phyloP scores from a whole-genome alignment of 30 jellyfish, hydroid and myxozoan species.

The Pelagia noctiluca region DNA sequence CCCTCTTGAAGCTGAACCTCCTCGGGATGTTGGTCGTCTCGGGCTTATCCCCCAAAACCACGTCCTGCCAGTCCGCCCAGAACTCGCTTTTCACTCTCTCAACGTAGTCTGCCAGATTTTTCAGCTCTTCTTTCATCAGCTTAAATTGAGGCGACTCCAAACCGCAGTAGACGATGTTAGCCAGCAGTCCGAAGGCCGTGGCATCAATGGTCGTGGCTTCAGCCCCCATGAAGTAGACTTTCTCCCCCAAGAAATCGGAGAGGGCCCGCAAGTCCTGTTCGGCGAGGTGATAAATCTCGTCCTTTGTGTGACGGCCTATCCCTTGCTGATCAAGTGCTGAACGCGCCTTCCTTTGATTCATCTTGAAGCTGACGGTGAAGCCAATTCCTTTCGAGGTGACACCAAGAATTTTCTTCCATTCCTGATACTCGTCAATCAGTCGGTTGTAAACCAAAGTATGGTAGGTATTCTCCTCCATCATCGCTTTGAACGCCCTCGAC shows the following conservation, averaged over 20 bases:
- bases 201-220: slow-evolving; percentile 83
- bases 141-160: slow-evolving; percentile 73
- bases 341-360: slow-evolving; percentile 85
- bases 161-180: slow-evolving; percentile 71
- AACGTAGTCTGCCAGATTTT: slow-evolving; percentile 72
- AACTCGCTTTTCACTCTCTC: slow-evolving; percentile 85
- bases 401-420: slow-evolving; percentile 75
- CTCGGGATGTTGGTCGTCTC: slow-evolving; percentile 79
- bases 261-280: slow-evolving; percentile 89
- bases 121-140: slow-evolving; percentile 67
- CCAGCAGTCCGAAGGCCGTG: slow-evolving; percentile 84
- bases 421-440: slow-evolving; percentile 79
- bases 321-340: slow-evolving; percentile 89
- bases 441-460: slow-evolving; percentile 75
- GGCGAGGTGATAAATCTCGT: slow-evolving; percentile 87
- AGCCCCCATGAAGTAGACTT: slow-evolving; percentile 83
- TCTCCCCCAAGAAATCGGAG: slow-evolving; percentile 87
- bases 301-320: slow-evolving; percentile 93
- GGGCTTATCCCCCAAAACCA: slow-evolving; percentile 91
- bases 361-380: slow-evolving; percentile 73
- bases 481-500: slow-evolving; percentile 81
- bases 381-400: slow-evolving; percentile 82
- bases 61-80: slow-evolving; percentile 94
- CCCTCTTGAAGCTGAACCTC: slow-evolving; percentile 77
- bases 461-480: slow-evolving; percentile 85